phyloP scores from a whole-genome alignment of 2,797 vertebrate genomes.

The Myotis planiceps region DNA sequence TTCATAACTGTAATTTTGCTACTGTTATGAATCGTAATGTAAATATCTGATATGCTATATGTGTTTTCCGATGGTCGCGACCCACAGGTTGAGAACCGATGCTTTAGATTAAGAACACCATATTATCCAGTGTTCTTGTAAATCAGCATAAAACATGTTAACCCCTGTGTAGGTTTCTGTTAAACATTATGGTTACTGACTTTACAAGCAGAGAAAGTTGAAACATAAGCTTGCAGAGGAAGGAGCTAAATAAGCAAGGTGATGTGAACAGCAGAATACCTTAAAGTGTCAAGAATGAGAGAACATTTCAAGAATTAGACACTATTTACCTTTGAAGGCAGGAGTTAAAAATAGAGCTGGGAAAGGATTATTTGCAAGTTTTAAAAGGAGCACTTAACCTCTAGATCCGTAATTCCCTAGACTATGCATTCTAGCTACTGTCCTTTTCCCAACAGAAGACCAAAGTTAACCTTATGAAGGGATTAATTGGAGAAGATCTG shows the following conservation, averaged over 20 bases:
- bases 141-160: not conserved
- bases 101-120: not conserved
- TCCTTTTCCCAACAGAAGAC: not conserved
- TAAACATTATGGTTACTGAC: not conserved
- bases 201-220: not conserved
- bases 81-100: too few relatives aligned
- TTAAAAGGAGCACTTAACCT: not conserved
- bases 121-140: not conserved
- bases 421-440: not conserved
- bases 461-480: not conserved
- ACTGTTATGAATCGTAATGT: too few relatives aligned
- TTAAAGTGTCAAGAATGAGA: not conserved
- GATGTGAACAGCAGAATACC: not conserved
- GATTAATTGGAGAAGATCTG: not conserved
- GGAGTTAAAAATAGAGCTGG: not conserved
- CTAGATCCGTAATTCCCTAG: not conserved
- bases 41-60: too few relatives aligned
- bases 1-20: too few relatives aligned
- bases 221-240: not conserved
- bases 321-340: not conserved
- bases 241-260: not conserved
- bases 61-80: too few relatives aligned
- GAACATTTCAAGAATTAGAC: not conserved
- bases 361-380: not conserved
- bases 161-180: not conserved